A percentile compares a stretch with the other conserved stretches of the same genome.
phyloP scores from a whole-genome alignment of 1,140 invertebrate genomes.

The Meloidogyne hapla region DNA sequence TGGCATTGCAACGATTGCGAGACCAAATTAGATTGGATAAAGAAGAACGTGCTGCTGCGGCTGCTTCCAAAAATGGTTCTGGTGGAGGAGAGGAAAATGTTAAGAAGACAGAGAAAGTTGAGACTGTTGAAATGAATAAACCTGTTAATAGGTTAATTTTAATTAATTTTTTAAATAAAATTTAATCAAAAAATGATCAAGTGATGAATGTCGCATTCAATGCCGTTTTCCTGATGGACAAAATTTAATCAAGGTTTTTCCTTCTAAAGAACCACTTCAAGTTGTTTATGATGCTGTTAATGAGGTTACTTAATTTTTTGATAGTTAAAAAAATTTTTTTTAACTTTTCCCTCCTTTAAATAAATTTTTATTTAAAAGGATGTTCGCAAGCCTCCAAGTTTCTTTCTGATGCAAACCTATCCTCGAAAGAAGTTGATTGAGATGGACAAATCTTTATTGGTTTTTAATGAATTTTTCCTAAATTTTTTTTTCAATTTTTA shows the following conservation, averaged over 20 bases:
- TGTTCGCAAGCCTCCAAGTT: slow-evolving; percentile 21
- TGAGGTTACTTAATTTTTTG: slow-evolving; percentile 26
- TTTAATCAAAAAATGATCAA: slow-evolving; percentile 21
- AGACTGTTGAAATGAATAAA: slow-evolving; percentile 10
- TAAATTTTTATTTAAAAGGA: slow-evolving; percentile 15
- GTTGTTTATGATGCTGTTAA: slow-evolving; percentile 37
- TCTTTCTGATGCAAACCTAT: slow-evolving; percentile 37
- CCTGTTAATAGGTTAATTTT: slow-evolving; percentile 33
- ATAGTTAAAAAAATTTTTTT: background rate
- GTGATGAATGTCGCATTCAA: slow-evolving; percentile 40
- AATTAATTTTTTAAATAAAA: slow-evolving; percentile 4
- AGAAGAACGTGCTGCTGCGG: slow-evolving; percentile 31
- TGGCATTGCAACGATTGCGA: slow-evolving; percentile 29
- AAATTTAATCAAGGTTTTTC: slow-evolving; percentile 26
- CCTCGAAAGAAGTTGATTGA: slow-evolving; percentile 38
- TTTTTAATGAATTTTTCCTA: background rate
- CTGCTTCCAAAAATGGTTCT: background rate
- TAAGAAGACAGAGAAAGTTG: background rate
- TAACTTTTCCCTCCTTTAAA: background rate
- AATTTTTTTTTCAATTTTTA: background rate
- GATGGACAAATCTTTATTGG: slow-evolving; percentile 30
- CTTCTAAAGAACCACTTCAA: slow-evolving; percentile 26
- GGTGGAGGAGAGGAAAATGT: background rate
- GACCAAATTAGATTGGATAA: slow-evolving; percentile 38
- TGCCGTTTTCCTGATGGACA: slow-evolving; percentile 36